Conservation (phyloP, 2,888 invertebrate genomes). For the Hypsopygia costalis region DNA sequence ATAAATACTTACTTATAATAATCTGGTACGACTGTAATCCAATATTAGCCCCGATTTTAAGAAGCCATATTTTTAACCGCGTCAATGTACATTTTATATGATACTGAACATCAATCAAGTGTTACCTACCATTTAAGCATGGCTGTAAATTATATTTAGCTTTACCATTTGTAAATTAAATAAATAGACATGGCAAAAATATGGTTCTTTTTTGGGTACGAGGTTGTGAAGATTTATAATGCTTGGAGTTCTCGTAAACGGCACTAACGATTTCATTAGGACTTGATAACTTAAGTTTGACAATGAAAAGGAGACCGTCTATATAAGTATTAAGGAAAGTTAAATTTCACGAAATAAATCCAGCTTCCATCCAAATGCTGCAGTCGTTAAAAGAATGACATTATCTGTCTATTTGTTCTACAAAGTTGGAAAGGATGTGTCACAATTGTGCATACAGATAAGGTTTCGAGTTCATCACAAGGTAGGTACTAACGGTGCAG, state of each 20-base stretch:
- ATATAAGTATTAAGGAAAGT: no score
- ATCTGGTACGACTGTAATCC: constrained; percentile 25
- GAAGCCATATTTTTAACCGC: constrained; percentile 2
- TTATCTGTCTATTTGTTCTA: background rate
- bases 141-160: background rate
- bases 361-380: no score
- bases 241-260: no score
- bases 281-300: no score
- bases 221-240: no score
- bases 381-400: no score
- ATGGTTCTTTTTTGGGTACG: background rate
- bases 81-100: background rate
- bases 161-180: no score
- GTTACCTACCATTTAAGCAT: no score
- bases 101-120: background rate
- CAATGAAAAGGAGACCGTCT: no score
- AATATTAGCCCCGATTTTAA: constrained; percentile 7
- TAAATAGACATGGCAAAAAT: background rate
- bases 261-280: no score
- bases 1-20: no score
- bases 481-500: background rate
- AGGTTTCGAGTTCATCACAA: background rate
- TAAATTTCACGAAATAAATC: no score
- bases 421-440: background rate
- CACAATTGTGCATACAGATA: background rate